These are phyloP conservation scores for Brenthis hecate DNA, from an alignment of 2,888 invertebrate species.

Conservation along the genomic window DNA sequence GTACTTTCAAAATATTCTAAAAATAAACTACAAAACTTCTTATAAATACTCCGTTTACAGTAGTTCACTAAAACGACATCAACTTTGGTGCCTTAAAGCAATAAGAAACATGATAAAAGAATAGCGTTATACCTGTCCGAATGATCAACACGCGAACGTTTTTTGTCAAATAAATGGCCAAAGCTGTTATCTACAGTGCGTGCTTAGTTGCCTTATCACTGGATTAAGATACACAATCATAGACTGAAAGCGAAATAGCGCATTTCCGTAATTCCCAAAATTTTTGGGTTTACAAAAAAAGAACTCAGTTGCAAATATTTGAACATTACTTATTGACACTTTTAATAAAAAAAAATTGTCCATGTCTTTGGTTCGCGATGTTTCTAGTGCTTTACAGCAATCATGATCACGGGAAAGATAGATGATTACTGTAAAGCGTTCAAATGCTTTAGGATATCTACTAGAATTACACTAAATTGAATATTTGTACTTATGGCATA, in stretches of 20 bases:
- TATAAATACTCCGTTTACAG: background rate
- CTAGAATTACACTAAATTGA: too few species aligned
- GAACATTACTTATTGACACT: too few species aligned
- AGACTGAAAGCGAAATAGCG: slow-evolving; percentile 34
- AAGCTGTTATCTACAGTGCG: slow-evolving; percentile 30
- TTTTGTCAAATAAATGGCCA: slow-evolving; percentile 39
- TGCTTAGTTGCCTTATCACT: slow-evolving; percentile 26
- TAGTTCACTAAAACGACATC: slow-evolving; percentile 1
- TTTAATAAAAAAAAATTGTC: too few species aligned
- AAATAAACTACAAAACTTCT: background rate
- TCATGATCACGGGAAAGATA: too few species aligned
- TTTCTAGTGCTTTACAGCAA: too few species aligned
- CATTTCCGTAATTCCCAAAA: too few species aligned
- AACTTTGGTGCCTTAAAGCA: slow-evolving; percentile 17
- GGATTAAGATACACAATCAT: slow-evolving; percentile 39
- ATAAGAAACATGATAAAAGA: slow-evolving; percentile 29
- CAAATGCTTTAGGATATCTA: too few species aligned
- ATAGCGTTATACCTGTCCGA: slow-evolving; percentile 31
- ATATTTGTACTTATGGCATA: too few species aligned
- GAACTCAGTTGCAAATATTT: too few species aligned
- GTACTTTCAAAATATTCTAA: background rate
- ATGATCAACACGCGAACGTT: slow-evolving; percentile 36
- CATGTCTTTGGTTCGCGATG: too few species aligned
- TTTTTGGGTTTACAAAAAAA: too few species aligned
- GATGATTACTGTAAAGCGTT: too few species aligned